Evolutionary conservation across 2,113 vertebrate genomes (phyloP).

Genomic region (Eptesicus fuscus): DNA sequence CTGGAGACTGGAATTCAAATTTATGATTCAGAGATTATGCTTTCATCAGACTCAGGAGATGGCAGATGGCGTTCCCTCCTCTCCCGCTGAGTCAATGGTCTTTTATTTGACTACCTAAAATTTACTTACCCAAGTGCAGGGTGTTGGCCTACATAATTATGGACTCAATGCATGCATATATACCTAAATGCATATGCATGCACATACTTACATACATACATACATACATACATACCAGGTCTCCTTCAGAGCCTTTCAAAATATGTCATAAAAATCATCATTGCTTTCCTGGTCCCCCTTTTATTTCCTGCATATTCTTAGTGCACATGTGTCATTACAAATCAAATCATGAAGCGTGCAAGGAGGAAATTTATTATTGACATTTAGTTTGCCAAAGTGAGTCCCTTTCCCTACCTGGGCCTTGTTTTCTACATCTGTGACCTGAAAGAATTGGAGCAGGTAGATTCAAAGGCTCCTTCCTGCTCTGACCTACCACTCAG

Average conservation of each 20-base stretch:
- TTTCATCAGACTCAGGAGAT: conserved; percentile 56
- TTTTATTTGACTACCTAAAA: conserved; percentile 42
- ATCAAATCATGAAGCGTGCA: not conserved
- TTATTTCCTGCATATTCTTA: not conserved
- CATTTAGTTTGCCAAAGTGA: not conserved
- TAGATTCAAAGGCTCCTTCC: not conserved
- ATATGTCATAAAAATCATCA: not conserved
- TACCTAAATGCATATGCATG: not conserved
- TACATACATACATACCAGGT: not conserved
- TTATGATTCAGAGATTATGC: conserved; percentile 46
- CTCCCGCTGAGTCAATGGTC: not conserved
- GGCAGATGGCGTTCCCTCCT: conserved; percentile 39
- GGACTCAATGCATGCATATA: not conserved
- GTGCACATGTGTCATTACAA: not conserved
- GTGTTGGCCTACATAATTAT: not conserved
- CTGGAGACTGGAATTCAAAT: conserved; percentile 66
- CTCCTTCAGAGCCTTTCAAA: not conserved
- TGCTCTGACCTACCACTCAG: not conserved
- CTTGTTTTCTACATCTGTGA: not conserved
- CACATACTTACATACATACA: not conserved
- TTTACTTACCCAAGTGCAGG: not conserved
- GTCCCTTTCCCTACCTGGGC: not conserved
- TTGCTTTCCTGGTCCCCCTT: not conserved
- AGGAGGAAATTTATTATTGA: not conserved
- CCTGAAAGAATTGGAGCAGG: not conserved